phyloP scores from a whole-genome alignment of 2,797 vertebrate species.

The Hephaestus fuliginosus region DNA sequence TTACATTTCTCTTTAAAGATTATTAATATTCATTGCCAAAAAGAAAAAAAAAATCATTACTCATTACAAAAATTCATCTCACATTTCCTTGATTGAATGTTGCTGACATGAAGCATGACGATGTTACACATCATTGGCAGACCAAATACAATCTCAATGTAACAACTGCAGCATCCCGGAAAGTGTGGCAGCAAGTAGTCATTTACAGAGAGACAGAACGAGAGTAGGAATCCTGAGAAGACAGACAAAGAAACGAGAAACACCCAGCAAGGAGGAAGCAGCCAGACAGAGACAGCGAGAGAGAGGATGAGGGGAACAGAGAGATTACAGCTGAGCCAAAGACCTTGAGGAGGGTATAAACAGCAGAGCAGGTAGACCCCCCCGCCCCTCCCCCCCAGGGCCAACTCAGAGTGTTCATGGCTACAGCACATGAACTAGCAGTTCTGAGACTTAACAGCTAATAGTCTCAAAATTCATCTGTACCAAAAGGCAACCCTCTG shows the following conservation, averaged over 20 bases:
- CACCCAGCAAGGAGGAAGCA: constrained; percentile 10
- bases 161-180: constrained; percentile 31
- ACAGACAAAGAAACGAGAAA: constrained; percentile 46
- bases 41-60: too few relatives aligned
- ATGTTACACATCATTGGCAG: constrained; percentile 14
- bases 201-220: constrained; percentile 10
- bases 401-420: constrained; percentile 16
- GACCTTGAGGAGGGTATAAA: constrained; percentile 47
- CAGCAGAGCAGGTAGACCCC: constrained; percentile 29
- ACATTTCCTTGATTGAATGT: not conserved
- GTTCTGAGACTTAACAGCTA: constrained; percentile 12
- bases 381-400: not conserved
- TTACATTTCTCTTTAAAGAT: not conserved
- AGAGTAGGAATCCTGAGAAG: constrained; percentile 32
- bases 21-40: not conserved
- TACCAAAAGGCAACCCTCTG: not conserved
- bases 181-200: constrained; percentile 25
- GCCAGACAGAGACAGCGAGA: constrained; percentile 8
- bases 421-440: constrained; percentile 4
- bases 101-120: constrained; percentile 10
- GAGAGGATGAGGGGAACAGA: constrained; percentile 9
- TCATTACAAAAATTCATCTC: not conserved
- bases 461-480: not conserved
- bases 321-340: constrained; percentile 24
- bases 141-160: constrained; percentile 2